Evolutionary conservation across 2,888 invertebrate genomes (phyloP).

Genomic region (Dicyrtomina minuta): DNA sequence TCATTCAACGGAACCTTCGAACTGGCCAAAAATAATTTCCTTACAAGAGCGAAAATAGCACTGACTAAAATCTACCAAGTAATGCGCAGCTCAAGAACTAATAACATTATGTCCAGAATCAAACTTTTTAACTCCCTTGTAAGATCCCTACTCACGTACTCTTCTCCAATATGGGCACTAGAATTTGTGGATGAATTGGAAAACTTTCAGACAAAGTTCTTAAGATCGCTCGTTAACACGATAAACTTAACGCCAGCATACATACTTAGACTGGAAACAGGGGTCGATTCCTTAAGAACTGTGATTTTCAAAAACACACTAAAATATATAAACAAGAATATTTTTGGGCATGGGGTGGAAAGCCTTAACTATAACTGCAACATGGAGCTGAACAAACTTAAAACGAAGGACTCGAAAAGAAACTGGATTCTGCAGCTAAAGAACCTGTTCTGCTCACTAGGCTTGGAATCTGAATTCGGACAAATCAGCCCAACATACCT

Average conservation of each 20-base stretch:
- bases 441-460: too few relatives aligned
- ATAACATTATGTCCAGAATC: neutral
- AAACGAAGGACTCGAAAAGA: too few relatives aligned
- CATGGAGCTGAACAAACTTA: too few relatives aligned
- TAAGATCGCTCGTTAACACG: neutral
- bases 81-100: neutral
- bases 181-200: neutral
- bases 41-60: neutral
- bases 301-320: too few relatives aligned
- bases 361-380: too few relatives aligned
- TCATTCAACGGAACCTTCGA: neutral
- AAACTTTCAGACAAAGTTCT: neutral
- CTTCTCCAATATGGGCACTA: neutral
- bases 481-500: too few relatives aligned
- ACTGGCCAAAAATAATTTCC: neutral
- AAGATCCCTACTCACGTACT: neutral
- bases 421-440: too few relatives aligned
- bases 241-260: neutral
- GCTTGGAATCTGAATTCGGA: too few relatives aligned
- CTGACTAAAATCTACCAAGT: neutral
- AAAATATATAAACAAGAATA: too few relatives aligned
- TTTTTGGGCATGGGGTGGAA: too few relatives aligned
- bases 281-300: too few relatives aligned
- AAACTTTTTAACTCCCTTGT: neutral
- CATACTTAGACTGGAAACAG: neutral